Evolutionary conservation across 2,888 invertebrate genomes (phyloP).

Genomic region (Lapara coniferarum): DNA sequence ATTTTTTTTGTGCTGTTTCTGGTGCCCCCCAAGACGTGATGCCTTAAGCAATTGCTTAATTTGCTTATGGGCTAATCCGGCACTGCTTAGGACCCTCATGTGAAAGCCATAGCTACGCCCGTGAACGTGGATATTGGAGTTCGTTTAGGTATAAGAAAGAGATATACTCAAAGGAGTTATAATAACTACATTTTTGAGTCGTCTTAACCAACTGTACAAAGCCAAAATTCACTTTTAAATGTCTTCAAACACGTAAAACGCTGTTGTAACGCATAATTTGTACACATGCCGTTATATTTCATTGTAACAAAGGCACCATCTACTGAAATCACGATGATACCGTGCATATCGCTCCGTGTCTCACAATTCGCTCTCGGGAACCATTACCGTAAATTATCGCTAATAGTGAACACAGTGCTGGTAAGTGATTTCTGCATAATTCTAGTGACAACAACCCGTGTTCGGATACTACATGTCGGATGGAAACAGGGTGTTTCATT

Average conservation of each 20-base stretch:
- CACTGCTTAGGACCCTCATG: no score
- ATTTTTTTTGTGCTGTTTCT: no score
- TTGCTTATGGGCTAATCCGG: no score
- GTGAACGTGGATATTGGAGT: no score
- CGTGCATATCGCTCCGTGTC: conserved; percentile 51
- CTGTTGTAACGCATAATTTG: not conserved
- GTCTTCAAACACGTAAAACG: not conserved
- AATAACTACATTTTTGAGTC: no score
- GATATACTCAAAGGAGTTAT: no score
- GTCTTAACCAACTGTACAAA: no score
- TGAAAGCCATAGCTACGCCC: no score
- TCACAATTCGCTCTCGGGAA: conserved; percentile 40
- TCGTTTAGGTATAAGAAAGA: no score
- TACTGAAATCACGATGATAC: conserved; percentile 5
- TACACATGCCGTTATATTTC: conserved; percentile 18
- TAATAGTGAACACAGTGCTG: conserved; percentile 56
- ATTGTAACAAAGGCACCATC: conserved; percentile 13
- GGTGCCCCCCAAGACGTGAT: no score
- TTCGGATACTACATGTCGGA: conserved; percentile 74
- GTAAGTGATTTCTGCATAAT: conserved; percentile 75
- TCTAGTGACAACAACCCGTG: conserved; percentile 73
- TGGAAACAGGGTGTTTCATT: conserved; percentile 29
- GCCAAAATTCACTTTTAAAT: not conserved
- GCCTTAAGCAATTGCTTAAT: no score
- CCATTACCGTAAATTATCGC: conserved; percentile 80